Evolutionary conservation across 1,140 invertebrate genomes (phyloP).

Genomic region (Maconellicoccus hirsutus): DNA sequence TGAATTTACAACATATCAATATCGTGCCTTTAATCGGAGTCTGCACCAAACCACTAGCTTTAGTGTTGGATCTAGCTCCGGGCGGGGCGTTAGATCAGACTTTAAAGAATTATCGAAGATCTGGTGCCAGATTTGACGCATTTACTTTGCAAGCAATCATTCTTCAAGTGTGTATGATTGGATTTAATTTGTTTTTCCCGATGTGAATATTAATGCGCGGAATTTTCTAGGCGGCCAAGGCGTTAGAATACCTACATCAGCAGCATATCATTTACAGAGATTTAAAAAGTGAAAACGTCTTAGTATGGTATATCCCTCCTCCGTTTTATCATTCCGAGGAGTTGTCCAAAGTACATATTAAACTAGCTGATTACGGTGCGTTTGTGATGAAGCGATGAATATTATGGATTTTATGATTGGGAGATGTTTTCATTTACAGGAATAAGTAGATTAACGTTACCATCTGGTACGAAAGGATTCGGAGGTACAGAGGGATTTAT

Average conservation of each 20-base stretch:
- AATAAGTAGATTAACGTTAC: constrained; percentile 74
- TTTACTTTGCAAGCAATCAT: constrained; percentile 53
- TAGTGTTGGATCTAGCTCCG: constrained; percentile 84
- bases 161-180: not conserved
- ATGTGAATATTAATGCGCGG: not conserved
- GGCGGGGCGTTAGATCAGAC: constrained; percentile 74
- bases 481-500: constrained; percentile 96
- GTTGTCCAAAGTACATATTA: constrained; percentile 65
- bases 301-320: constrained; percentile 86
- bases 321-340: constrained; percentile 47
- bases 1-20: constrained; percentile 74
- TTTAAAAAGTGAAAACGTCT: constrained; percentile 94
- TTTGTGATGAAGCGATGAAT: not conserved
- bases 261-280: constrained; percentile 91
- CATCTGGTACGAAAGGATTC: constrained; percentile 91
- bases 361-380: constrained; percentile 89
- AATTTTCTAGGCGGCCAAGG: constrained; percentile 69
- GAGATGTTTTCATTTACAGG: constrained; percentile 36
- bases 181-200: not conserved
- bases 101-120: constrained; percentile 68
- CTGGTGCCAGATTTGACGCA: constrained; percentile 65
- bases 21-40: constrained; percentile 76
- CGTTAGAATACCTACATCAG: constrained; percentile 90
- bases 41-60: constrained; percentile 35
- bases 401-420: not conserved